Evolutionary conservation across 2,888 invertebrate genomes (phyloP).

Genomic region (Agelastica alni): DNA sequence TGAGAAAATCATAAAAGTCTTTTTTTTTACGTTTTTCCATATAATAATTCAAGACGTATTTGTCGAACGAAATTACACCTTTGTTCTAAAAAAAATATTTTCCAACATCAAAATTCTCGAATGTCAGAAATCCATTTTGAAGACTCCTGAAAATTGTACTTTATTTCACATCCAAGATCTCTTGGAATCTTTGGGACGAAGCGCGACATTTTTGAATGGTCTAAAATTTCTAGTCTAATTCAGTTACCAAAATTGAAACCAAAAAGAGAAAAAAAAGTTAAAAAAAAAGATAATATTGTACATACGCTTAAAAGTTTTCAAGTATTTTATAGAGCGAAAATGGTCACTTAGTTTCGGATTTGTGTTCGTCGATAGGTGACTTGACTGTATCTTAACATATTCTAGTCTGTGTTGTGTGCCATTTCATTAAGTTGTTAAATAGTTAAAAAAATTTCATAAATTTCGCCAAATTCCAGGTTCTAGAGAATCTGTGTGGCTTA

Average conservation of each 20-base stretch:
- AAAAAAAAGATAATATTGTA: constrained; percentile 13
- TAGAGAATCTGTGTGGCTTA: too few species aligned
- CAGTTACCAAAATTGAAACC: constrained; percentile 4
- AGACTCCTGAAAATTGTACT: too few species aligned
- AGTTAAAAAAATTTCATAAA: neutral
- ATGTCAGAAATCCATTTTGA: too few species aligned
- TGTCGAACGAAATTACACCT: too few species aligned
- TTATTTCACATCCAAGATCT: too few species aligned
- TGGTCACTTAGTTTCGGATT: neutral
- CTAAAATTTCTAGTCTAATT: neutral
- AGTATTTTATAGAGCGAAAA: neutral
- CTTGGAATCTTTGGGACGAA: too few species aligned
- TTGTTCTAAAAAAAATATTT: too few species aligned
- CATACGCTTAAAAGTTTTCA: constrained; percentile 1
- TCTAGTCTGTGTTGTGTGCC: constrained; percentile 24
- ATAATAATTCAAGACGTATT: too few species aligned
- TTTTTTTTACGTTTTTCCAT: too few species aligned
- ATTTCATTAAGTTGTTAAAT: constrained; percentile 4
- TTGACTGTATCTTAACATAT: constrained; percentile 10
- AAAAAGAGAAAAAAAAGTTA: too few species aligned
- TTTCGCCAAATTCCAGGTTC: neutral
- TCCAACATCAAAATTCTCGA: too few species aligned
- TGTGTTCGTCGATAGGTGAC: neutral
- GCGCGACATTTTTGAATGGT: neutral
- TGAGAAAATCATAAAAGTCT: too few species aligned